Evolutionary conservation across 2,797 vertebrate genomes (phyloP).

Genomic region (Furcifer pardalis): DNA sequence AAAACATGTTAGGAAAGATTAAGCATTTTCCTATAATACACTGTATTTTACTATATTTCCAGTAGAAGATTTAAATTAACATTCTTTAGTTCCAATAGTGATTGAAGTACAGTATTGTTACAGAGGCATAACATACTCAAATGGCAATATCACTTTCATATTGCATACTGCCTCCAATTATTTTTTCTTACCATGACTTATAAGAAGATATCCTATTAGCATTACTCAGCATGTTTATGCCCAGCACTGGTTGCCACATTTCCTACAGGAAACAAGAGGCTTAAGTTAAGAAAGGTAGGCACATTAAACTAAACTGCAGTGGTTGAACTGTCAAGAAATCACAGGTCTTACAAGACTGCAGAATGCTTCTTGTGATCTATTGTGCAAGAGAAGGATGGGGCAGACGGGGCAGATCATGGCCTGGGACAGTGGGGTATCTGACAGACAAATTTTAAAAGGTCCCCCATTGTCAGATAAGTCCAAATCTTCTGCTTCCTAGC

Average conservation of each 20-base stretch:
- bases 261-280: not conserved
- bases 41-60: not conserved
- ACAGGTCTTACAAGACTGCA: not conserved
- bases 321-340: not conserved
- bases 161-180: not conserved
- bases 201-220: not conserved
- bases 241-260: not conserved
- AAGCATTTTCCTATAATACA: not conserved
- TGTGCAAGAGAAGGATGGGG: too few relatives aligned
- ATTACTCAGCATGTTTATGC: not conserved
- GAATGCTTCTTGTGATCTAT: not conserved
- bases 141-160: not conserved
- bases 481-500: not conserved
- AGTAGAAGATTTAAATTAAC: not conserved
- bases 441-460: too few relatives aligned
- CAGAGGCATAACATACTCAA: not conserved
- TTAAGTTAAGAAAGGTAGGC: not conserved
- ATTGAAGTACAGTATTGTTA: conserved; percentile 30
- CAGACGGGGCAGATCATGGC: too few relatives aligned
- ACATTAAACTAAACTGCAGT: too few relatives aligned
- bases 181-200: not conserved
- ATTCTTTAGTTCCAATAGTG: not conserved
- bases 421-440: too few relatives aligned
- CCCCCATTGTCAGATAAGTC: not conserved
- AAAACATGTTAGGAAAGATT: conserved; percentile 4